phyloP scores from a whole-genome alignment of 2,888 invertebrate species.

The Dugesia japonica region DNA sequence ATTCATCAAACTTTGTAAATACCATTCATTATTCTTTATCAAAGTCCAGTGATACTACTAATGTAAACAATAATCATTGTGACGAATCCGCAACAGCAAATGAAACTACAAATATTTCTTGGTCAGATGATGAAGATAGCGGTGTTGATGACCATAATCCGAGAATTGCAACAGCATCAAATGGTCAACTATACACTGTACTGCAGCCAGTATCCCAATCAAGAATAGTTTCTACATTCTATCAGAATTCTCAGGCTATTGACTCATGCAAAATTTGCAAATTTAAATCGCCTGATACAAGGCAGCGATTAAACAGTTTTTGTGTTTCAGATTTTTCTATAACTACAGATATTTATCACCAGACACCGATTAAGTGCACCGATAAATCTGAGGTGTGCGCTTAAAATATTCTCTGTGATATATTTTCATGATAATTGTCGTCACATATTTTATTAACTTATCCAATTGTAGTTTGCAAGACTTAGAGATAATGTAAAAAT shows the following conservation, averaged over 20 bases:
- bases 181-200: conserved; percentile 1
- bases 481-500: conserved; percentile 17
- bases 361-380: conserved; percentile 9
- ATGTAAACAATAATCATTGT: neutral
- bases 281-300: conserved; percentile 5
- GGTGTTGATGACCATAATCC: neutral
- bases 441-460: conserved; percentile 15
- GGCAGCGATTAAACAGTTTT: conserved; percentile 20
- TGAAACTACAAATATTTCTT: neutral
- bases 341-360: neutral
- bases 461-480: conserved; percentile 20
- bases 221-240: neutral
- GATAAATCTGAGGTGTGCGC: conserved; percentile 12
- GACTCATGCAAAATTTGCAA: conserved; percentile 20
- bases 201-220: neutral
- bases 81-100: neutral
- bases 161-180: neutral
- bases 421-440: conserved; percentile 16
- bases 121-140: neutral
- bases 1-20: conserved; percentile 20
- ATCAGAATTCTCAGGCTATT: conserved; percentile 9
- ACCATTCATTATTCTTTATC: conserved; percentile 11
- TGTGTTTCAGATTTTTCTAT: conserved; percentile 14
- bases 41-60: neutral
- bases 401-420: neutral